phyloP scores from a whole-genome alignment of 2,888 invertebrate genomes.

The Sarcophaga subvicina region DNA sequence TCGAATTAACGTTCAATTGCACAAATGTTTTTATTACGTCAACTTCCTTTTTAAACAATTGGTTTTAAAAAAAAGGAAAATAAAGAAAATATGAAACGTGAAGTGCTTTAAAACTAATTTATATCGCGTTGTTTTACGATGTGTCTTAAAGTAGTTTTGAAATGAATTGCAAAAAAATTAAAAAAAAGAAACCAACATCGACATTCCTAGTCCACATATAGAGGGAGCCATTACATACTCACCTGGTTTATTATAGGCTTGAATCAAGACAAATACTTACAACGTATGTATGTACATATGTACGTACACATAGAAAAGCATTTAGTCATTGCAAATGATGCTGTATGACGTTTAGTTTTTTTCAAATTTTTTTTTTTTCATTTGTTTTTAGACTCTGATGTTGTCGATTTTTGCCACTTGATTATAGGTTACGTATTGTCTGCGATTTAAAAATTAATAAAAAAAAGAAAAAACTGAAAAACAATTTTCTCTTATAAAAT shows the following conservation, averaged over 20 bases:
- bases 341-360: slow-evolving; percentile 31
- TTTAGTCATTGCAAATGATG: slow-evolving; percentile 28
- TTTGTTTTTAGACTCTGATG: slow-evolving; percentile 40
- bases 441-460: not conserved
- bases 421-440: slow-evolving; percentile 68
- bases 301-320: not conserved
- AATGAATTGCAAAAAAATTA: slow-evolving; percentile 4
- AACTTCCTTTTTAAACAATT: slow-evolving; percentile 42
- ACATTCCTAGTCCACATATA: slow-evolving; percentile 45
- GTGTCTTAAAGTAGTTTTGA: not conserved
- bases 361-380: not conserved
- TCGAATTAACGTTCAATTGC: not conserved
- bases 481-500: no score
- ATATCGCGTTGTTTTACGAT: slow-evolving; percentile 32
- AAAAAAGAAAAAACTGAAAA: no score
- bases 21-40: slow-evolving; percentile 24
- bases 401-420: slow-evolving; percentile 67
- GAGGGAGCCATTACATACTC: slow-evolving; percentile 48
- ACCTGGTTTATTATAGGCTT: slow-evolving; percentile 62
- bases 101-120: slow-evolving; percentile 53
- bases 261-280: slow-evolving; percentile 8
- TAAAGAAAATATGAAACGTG: slow-evolving; percentile 14
- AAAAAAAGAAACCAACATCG: slow-evolving; percentile 55
- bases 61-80: not conserved
- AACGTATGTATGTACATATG: not conserved